Evolutionary conservation across 2,888 invertebrate genomes (phyloP).

Genomic region (Erannis defoliaria): DNA sequence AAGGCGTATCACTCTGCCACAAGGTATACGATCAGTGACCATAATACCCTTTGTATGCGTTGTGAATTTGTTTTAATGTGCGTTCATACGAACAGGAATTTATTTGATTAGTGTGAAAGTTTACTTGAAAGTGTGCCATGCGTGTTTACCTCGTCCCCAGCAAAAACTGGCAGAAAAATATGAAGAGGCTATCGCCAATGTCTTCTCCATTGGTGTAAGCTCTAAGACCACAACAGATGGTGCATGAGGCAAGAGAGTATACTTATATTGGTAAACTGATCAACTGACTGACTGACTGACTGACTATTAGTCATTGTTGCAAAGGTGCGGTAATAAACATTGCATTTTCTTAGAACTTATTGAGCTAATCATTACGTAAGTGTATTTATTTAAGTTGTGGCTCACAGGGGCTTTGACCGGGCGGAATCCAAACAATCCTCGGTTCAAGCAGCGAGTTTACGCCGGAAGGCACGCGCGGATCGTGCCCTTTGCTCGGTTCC

Average conservation of each 20-base stretch:
- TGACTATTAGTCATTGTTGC: not conserved
- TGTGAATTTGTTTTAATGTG: too few relatives aligned
- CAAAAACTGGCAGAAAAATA: too few relatives aligned
- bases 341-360: slow-evolving; percentile 7
- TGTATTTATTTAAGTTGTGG: slow-evolving; percentile 19
- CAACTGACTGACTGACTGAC: too few relatives aligned
- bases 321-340: not conserved
- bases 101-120: too few relatives aligned
- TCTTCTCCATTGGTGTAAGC: too few relatives aligned
- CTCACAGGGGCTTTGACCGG: slow-evolving; percentile 28
- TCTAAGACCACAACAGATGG: not conserved
- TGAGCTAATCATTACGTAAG: slow-evolving; percentile 18
- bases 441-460: slow-evolving; percentile 53
- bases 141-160: too few relatives aligned
- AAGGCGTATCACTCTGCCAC: too few relatives aligned
- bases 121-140: too few relatives aligned
- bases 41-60: too few relatives aligned
- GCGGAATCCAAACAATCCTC: slow-evolving; percentile 65
- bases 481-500: slow-evolving; percentile 54
- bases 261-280: not conserved
- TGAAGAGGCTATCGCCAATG: too few relatives aligned
- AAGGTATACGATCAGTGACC: too few relatives aligned
- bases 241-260: not conserved
- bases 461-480: slow-evolving; percentile 75
- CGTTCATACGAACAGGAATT: too few relatives aligned